Percentiles rank a stretch among this genome's conserved stretches.
Evolutionary conservation across 2,113 vertebrate genomes (phyloP).

Genomic region (Nycticryphes semicollaris): DNA sequence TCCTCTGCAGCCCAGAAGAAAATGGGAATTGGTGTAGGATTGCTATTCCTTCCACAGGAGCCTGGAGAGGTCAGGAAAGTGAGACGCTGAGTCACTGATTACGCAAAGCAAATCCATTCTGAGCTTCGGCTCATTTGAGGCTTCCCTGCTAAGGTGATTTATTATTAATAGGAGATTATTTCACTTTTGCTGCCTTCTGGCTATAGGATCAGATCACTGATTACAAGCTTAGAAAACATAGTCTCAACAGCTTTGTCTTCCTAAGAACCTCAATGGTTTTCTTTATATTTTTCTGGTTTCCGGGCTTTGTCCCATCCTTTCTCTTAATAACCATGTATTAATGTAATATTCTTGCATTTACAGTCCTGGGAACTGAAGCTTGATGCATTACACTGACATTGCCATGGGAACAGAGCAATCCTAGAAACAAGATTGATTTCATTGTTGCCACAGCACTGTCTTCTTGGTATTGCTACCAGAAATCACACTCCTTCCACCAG

Average conservation of each 20-base stretch:
- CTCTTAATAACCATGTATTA: not conserved
- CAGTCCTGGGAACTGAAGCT: not conserved
- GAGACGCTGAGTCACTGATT: not conserved
- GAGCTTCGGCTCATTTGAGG: not conserved
- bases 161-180: not conserved
- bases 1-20: slow-evolving; percentile 74
- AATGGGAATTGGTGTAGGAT: slow-evolving; percentile 74
- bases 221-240: not conserved
- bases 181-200: not conserved
- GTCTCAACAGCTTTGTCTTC: not conserved
- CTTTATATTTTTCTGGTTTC: not conserved
- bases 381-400: not conserved
- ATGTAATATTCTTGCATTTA: not conserved
- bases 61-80: slow-evolving; percentile 7
- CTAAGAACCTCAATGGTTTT: not conserved
- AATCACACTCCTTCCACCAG: not conserved
- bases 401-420: not conserved
- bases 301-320: not conserved
- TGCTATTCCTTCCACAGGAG: slow-evolving; percentile 31
- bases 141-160: not conserved
- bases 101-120: not conserved
- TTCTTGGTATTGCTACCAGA: not conserved
- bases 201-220: not conserved
- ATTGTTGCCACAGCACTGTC: not conserved
- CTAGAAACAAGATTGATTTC: not conserved